A percentile compares a stretch with the other conserved stretches of the same genome.
phyloP scores from a whole-genome alignment of 1,140 invertebrate genomes.

The Drosophila micromelanica region DNA sequence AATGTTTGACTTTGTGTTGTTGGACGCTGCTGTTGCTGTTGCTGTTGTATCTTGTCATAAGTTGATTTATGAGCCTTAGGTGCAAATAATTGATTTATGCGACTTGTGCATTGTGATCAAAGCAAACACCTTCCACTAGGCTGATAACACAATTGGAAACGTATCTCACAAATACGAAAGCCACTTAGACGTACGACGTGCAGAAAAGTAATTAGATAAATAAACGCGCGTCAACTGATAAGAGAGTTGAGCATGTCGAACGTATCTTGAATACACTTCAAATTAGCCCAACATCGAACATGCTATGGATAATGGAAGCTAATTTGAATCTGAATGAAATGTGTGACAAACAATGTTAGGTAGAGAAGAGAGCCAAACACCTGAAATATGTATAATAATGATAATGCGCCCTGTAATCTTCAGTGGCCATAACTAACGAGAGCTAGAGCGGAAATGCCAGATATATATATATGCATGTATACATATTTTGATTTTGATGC shows the following conservation, averaged over 20 bases:
- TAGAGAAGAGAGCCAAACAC: conserved; percentile 4
- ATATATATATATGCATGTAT: conserved; percentile 36
- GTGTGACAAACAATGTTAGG: not conserved
- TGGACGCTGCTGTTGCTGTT: not conserved
- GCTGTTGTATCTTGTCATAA: conserved; percentile 56
- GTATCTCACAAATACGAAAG: conserved; percentile 13
- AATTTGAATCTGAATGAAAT: conserved; percentile 1
- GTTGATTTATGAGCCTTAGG: conserved; percentile 70
- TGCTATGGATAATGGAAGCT: not conserved
- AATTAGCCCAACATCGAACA: too few species aligned
- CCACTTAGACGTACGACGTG: conserved; percentile 24
- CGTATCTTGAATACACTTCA: not conserved
- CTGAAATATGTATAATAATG: conserved; percentile 9
- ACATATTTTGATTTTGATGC: conserved; percentile 54
- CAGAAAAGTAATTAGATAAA: conserved; percentile 48
- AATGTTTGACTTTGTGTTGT: conserved; percentile 45
- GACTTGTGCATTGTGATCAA: conserved; percentile 35
- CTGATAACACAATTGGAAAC: conserved; percentile 25
- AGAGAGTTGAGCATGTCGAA: not conserved
- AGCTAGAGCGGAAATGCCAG: conserved; percentile 68
- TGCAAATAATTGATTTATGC: conserved; percentile 80
- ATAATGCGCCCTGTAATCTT: conserved; percentile 39
- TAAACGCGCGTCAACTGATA: conserved; percentile 2
- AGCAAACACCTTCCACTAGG: conserved; percentile 29
- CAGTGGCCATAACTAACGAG: conserved; percentile 48